Percentiles rank a stretch among this genome's conserved stretches.
These are phyloP conservation scores for Drosophila paramelanica DNA, from an alignment of 2,888 invertebrate genomes.

Conservation along the genomic window DNA sequence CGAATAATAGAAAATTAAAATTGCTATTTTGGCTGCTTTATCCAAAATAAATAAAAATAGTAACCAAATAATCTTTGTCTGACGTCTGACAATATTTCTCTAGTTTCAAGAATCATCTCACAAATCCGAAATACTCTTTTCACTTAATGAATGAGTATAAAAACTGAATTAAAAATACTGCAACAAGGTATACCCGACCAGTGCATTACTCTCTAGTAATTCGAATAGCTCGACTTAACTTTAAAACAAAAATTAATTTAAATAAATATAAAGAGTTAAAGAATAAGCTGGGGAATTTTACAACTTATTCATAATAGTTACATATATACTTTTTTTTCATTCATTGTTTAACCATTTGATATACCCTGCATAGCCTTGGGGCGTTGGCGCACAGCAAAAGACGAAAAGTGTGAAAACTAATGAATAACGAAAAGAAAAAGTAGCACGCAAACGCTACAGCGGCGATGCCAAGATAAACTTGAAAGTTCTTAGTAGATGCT, in stretches of 20 bases:
- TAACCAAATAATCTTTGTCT: no score
- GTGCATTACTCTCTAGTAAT: background rate
- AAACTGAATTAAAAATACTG: background rate
- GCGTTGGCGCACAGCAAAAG: slow-evolving; percentile 5
- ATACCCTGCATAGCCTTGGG: background rate
- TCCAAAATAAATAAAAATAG: no score
- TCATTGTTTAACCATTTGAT: background rate
- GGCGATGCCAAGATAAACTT: slow-evolving; percentile 38
- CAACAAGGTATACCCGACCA: slow-evolving; percentile 1
- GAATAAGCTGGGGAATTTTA: background rate
- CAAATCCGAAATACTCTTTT: no score
- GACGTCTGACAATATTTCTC: no score
- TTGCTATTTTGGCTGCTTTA: no score
- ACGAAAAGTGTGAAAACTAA: slow-evolving; percentile 70
- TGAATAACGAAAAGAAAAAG: slow-evolving; percentile 56
- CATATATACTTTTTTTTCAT: background rate
- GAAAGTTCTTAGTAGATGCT: slow-evolving; percentile 18
- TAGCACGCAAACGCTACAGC: slow-evolving; percentile 35
- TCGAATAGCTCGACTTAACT: background rate
- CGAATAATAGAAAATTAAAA: no score
- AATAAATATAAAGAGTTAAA: background rate
- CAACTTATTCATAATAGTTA: background rate
- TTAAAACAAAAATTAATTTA: background rate
- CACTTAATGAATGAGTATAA: no score
- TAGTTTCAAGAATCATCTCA: no score